phyloP scores from a whole-genome alignment of 1,140 invertebrate genomes.

The Drosophila truncata region DNA sequence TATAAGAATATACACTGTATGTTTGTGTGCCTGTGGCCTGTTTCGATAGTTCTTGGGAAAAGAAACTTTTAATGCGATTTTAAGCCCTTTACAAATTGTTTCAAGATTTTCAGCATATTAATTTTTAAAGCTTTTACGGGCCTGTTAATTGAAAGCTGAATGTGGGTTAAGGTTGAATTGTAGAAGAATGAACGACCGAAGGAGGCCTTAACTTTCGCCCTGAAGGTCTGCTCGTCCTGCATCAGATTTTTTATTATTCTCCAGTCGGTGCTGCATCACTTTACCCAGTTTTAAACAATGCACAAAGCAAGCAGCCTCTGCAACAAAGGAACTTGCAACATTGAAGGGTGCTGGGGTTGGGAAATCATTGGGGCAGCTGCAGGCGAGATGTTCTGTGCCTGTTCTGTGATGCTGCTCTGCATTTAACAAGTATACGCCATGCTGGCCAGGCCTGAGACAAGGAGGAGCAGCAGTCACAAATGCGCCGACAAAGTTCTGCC shows the following conservation, averaged over 20 bases:
- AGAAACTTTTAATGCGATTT: conserved; percentile 79
- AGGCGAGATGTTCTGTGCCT: conserved; percentile 39
- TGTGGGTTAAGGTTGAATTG: conserved; percentile 73
- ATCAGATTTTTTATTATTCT: conserved; percentile 27
- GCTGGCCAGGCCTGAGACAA: conserved; percentile 70
- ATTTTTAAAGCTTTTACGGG: conserved; percentile 58
- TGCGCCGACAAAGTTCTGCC: conserved; percentile 70
- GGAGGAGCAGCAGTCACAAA: conserved; percentile 65
- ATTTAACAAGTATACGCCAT: conserved; percentile 78
- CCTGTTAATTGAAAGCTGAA: conserved; percentile 61
- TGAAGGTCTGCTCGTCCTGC: conserved; percentile 41
- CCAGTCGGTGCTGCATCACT: conserved; percentile 37
- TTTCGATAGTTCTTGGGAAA: conserved; percentile 44
- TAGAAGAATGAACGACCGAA: too few species aligned
- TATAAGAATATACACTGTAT: conserved; percentile 13
- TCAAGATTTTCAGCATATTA: conserved; percentile 76
- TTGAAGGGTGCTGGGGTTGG: conserved; percentile 15
- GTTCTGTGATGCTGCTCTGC: conserved; percentile 51
- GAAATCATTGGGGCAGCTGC: conserved; percentile 14
- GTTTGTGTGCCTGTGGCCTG: conserved; percentile 18
- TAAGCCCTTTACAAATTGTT: conserved; percentile 76
- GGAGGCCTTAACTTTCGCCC: conserved; percentile 49
- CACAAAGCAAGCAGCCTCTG: conserved; percentile 54
- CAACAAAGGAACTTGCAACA: conserved; percentile 54
- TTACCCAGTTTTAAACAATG: conserved; percentile 66